Evolutionary conservation across 1,140 invertebrate species (phyloP).

Genomic region (Diachasmimorpha longicaudata): DNA sequence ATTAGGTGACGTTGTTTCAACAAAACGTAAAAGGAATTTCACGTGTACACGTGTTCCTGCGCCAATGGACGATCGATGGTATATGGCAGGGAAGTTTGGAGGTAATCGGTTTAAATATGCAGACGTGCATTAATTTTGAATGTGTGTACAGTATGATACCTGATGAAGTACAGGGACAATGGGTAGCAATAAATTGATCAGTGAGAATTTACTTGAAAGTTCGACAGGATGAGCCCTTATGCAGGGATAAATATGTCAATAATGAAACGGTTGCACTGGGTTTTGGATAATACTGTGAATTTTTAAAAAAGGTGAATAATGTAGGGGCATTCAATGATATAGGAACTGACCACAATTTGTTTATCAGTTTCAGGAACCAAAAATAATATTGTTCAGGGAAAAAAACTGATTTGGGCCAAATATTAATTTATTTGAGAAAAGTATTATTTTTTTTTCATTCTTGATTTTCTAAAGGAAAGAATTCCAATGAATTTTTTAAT

Average conservation of each 20-base stretch:
- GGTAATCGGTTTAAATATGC: not conserved
- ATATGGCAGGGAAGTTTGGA: not conserved
- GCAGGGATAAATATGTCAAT: not conserved
- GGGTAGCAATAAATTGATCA: not conserved
- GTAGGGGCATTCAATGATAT: not conserved
- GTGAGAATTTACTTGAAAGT: not conserved
- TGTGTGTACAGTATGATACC: not conserved
- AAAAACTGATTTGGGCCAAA: no score
- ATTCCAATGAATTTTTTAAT: no score
- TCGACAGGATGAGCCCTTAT: not conserved
- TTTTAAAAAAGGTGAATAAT: no score
- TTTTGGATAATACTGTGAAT: no score
- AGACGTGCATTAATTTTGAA: not conserved
- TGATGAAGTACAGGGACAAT: not conserved
- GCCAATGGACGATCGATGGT: not conserved
- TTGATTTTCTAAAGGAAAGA: no score
- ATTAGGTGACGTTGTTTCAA: not conserved
- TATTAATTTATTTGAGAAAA: no score
- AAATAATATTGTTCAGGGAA: no score
- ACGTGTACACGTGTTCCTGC: not conserved
- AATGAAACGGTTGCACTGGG: not conserved
- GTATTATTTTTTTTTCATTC: no score
- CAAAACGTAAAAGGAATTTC: not conserved
- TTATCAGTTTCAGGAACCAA: no score
- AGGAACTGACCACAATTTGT: not conserved